Evolutionary conservation across 35 echinoderm and acorn worm genomes (phyloP).

Genomic region (Apostichopus japonicus): DNA sequence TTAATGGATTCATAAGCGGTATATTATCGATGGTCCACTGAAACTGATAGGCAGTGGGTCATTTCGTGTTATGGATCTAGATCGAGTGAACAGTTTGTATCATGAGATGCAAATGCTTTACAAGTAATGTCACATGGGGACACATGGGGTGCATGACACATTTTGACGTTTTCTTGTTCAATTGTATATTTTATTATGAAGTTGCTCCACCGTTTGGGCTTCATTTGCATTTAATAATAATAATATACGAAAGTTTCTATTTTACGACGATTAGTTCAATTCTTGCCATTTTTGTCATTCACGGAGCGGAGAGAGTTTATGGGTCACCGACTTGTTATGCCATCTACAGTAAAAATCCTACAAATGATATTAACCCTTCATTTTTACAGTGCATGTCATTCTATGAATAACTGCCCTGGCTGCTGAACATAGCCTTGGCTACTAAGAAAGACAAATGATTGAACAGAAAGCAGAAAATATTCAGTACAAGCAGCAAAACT

Average conservation of each 20-base stretch:
- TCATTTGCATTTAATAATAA: neutral
- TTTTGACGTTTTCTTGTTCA: too few species aligned
- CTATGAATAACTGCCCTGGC: constrained; percentile 30
- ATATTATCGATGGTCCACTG: constrained; percentile 32
- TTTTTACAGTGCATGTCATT: constrained; percentile 16
- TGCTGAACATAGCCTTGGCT: constrained; percentile 16
- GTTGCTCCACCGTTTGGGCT: too few species aligned
- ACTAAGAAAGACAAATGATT: constrained; percentile 13
- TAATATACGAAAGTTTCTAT: neutral
- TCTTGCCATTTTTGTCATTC: constrained; percentile 23
- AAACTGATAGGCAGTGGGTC: neutral
- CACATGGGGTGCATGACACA: neutral
- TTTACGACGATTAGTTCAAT: neutral
- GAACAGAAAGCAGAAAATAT: constrained; percentile 10
- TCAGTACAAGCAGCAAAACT: neutral
- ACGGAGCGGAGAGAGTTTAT: constrained; percentile 6
- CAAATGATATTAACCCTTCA: constrained; percentile 16
- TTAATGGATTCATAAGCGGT: constrained; percentile 32
- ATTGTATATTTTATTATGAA: too few species aligned
- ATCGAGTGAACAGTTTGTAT: too few species aligned
- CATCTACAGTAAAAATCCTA: constrained; percentile 5
- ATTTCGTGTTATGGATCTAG: too few species aligned
- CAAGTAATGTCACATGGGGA: neutral
- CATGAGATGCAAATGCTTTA: too few species aligned
- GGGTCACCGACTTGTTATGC: constrained; percentile 31